A percentile compares a stretch with the other conserved stretches of the same genome.
phyloP scores from a whole-genome alignment of 2,888 invertebrate species.

The Lapara coniferarum region DNA sequence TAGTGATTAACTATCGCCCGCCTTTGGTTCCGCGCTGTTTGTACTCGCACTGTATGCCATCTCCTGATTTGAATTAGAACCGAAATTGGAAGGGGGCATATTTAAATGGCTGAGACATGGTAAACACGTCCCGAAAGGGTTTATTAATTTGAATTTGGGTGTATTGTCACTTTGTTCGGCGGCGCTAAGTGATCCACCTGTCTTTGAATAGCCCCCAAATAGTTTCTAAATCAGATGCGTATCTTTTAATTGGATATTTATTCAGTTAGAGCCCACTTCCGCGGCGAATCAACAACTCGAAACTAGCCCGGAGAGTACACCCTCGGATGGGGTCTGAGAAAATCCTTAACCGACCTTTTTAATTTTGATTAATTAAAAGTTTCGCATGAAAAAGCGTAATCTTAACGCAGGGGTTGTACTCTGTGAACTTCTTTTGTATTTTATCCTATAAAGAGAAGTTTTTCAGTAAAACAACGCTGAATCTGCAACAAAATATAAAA shows the following conservation, averaged over 20 bases:
- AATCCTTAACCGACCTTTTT: constrained; percentile 56
- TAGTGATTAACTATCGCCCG: constrained; percentile 74
- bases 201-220: constrained; percentile 17
- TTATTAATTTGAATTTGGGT: constrained; percentile 45
- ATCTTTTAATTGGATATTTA: constrained; percentile 24
- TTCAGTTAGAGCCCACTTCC: constrained; percentile 22
- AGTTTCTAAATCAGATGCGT: constrained; percentile 24
- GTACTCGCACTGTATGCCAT: constrained; percentile 42
- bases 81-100: constrained; percentile 56
- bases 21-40: constrained; percentile 59
- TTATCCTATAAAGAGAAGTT: constrained; percentile 76
- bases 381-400: constrained; percentile 70
- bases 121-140: constrained; percentile 44
- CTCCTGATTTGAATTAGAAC: constrained; percentile 54
- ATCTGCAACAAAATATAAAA: constrained; percentile 81
- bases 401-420: constrained; percentile 76
- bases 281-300: constrained; percentile 16
- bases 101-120: constrained; percentile 55
- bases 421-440: constrained; percentile 78
- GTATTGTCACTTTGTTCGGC: constrained; percentile 27
- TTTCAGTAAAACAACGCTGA: constrained; percentile 79
- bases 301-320: constrained; percentile 11
- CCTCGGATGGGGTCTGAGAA: constrained; percentile 32
- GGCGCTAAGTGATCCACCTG: constrained; percentile 21
- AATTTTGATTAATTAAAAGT: constrained; percentile 81